Base-by-base conservation (phyloP, 2,888 invertebrate species). In the Parnassius smintheus region DNA sequence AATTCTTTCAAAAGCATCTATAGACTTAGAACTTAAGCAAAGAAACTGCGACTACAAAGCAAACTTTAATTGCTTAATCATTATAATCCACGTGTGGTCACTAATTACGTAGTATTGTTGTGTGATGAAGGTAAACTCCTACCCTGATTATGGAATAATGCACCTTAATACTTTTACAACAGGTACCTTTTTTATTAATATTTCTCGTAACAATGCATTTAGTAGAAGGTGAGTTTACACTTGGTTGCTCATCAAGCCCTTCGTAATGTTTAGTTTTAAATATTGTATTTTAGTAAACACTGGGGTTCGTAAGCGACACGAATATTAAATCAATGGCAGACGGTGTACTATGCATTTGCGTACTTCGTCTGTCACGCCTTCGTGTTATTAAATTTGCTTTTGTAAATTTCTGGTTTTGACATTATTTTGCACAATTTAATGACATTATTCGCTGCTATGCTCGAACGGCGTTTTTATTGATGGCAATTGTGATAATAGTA, bases 231-330 rank as follows among this genome's bases (percentile, higher is more conserved):
- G 10, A 55, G 49, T 61, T 64, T 48, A 64, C 64, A 63, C 53
- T 56, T 41, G 56, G 57, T 46, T 66, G 56, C 45, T 50, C 56
- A 46, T 56, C 48, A 45, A 62, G 63, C 62, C 63, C 66, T 69
- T 56, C 59, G 61, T 51, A 66, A 64, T 66, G 56, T 62, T 65
- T 61, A 62, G 52, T 64, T 53, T 61, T 58, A 65, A 68, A 69
- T 51, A 57, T 56, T 45, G 13, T 65, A 57, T 67, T 69, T 61
- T 65, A 54, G 45, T 66, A 45, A 44, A 44, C 53, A 44, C 54
- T 58, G 44, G 41, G 49, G 53, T 58, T 55, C 18, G 10, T 49
- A 46, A 41, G 45, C 56, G 13, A 18, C 52, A 48, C 45, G 44
- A 41, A 42, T 35, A 7, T 13, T 10, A 45, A 49, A 48, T 13